These are phyloP conservation scores for Hyalella azteca DNA, from an alignment of 2,888 invertebrate genomes.

Conservation along the genomic window DNA sequence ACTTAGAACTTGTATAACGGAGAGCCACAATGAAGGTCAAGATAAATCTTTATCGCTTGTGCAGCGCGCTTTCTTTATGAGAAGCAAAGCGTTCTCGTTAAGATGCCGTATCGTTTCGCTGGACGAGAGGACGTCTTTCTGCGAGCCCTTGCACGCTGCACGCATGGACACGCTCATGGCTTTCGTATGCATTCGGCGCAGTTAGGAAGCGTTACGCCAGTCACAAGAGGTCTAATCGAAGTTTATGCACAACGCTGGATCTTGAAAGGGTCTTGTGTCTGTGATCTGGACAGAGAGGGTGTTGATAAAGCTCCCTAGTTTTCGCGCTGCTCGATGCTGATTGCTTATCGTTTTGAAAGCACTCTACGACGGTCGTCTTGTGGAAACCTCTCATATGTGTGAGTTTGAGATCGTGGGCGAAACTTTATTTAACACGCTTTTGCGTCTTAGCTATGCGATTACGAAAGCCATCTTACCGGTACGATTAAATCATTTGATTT, in stretches of 20 bases:
- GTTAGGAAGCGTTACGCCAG: background rate
- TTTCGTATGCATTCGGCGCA: background rate
- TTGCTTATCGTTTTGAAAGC: constrained; percentile 30
- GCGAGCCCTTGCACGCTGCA: background rate
- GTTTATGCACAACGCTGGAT: background rate
- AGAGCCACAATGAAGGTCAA: too few species aligned
- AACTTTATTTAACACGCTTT: background rate
- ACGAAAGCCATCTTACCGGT: too few species aligned
- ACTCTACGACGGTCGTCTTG: background rate
- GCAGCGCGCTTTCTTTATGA: background rate
- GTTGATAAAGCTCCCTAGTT: constrained; percentile 2
- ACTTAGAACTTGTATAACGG: too few species aligned
- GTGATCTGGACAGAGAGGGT: constrained; percentile 11
- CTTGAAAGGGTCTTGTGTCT: background rate
- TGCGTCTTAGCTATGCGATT: too few species aligned
- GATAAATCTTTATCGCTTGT: too few species aligned
- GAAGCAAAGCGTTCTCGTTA: background rate
- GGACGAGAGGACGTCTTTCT: too few species aligned
- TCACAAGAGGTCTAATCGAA: background rate
- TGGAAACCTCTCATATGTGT: background rate
- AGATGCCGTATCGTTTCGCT: background rate
- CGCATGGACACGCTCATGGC: background rate
- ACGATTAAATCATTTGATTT: too few species aligned
- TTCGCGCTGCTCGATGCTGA: background rate
- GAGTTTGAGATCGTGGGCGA: constrained; percentile 18